phyloP scores from a whole-genome alignment of 2,888 invertebrate species.

The Omphaloscelis lunosa region DNA sequence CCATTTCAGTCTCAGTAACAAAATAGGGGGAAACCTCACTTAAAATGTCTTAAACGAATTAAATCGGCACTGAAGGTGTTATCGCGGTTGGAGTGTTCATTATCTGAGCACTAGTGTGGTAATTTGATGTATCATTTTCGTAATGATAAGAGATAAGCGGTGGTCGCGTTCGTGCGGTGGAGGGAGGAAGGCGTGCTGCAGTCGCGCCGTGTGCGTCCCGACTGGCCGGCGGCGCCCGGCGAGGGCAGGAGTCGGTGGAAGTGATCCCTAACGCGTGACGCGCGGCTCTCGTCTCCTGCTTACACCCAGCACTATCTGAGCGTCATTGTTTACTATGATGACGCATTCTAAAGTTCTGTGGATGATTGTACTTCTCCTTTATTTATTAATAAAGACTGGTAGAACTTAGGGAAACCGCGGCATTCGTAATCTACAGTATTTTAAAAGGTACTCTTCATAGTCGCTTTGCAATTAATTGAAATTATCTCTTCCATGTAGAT shows the following conservation, averaged over 20 bases:
- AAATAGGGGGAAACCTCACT: conserved; percentile 27
- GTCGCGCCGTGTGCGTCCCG: conserved; percentile 59
- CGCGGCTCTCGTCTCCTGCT: conserved; percentile 15
- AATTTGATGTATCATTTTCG: conserved; percentile 87
- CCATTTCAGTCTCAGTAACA: conserved; percentile 44
- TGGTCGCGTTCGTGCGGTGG: conserved; percentile 61
- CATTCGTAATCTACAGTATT: neutral
- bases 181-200: conserved; percentile 49
- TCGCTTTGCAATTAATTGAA: neutral
- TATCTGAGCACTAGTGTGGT: conserved; percentile 84
- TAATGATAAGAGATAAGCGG: conserved; percentile 82
- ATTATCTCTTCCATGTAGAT: too few species aligned
- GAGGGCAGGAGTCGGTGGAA: conserved; percentile 18
- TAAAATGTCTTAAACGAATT: conserved; percentile 62
- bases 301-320: conserved; percentile 33
- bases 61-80: conserved; percentile 69
- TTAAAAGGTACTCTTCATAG: neutral
- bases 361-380: conserved; percentile 9
- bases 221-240: conserved; percentile 34
- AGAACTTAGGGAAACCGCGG: neutral
- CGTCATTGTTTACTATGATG: conserved; percentile 44
- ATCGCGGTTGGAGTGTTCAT: conserved; percentile 78
- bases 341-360: conserved; percentile 28
- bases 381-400: neutral
- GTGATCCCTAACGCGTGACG: conserved; percentile 18